Percentiles rank a stretch among this genome's conserved stretches.
Evolutionary conservation across 1,140 invertebrate species (phyloP).

Genomic region (Bombus consobrinus): DNA sequence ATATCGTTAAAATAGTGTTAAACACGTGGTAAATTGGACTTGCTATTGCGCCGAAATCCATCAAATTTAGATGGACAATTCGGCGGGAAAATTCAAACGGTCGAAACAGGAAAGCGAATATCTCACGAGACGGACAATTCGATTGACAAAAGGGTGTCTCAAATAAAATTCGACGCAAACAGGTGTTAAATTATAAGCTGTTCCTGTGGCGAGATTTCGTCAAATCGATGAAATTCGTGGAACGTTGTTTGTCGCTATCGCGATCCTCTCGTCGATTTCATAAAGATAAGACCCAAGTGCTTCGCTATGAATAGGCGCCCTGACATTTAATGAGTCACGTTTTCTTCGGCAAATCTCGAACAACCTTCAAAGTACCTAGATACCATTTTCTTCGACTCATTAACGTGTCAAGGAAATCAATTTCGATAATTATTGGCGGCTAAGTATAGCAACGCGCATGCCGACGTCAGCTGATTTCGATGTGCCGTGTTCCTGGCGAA

Average conservation of each 20-base stretch:
- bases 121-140: too few relatives aligned
- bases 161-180: neutral
- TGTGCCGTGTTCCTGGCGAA: slow-evolving; percentile 6
- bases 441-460: slow-evolving; percentile 24
- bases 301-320: slow-evolving; percentile 1
- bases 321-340: slow-evolving; percentile 43
- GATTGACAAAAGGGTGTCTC: too few relatives aligned
- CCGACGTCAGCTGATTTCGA: slow-evolving; percentile 35
- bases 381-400: slow-evolving; percentile 45
- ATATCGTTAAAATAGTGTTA: too few relatives aligned
- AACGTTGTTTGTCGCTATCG: slow-evolving; percentile 1
- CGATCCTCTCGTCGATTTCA: neutral
- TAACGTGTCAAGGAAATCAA: slow-evolving; percentile 49
- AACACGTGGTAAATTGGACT: too few relatives aligned
- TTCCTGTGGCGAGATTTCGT: neutral
- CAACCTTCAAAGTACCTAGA: slow-evolving; percentile 44
- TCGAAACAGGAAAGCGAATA: too few relatives aligned
- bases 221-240: neutral
- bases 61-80: too few relatives aligned
- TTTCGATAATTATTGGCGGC: slow-evolving; percentile 43
- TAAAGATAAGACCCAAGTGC: neutral
- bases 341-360: slow-evolving; percentile 1
- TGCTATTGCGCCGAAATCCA: too few relatives aligned
- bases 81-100: too few relatives aligned
- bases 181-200: neutral